Percentiles rank a stretch among this genome's conserved stretches.
Evolutionary conservation across 2,113 vertebrate species (phyloP).

Genomic region (Tamias sibiricus): DNA sequence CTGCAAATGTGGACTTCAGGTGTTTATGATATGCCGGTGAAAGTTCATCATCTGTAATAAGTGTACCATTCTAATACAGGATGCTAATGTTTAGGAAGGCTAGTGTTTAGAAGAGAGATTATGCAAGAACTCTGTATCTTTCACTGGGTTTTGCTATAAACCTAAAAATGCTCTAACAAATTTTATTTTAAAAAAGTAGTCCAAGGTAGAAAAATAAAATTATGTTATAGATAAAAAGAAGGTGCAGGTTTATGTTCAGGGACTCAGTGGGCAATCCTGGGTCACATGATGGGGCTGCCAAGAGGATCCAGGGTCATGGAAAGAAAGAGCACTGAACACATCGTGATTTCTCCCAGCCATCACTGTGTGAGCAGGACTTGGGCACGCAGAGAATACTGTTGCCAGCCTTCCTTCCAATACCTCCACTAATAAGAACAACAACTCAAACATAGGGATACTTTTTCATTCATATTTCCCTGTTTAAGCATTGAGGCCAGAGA

Average conservation of each 20-base stretch:
- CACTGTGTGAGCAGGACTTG: background rate
- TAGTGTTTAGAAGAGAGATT: background rate
- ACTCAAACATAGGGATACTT: background rate
- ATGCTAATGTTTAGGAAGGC: background rate
- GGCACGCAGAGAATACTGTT: background rate
- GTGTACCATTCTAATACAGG: background rate
- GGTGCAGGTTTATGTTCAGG: background rate
- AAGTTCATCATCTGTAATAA: background rate
- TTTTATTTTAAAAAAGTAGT: background rate
- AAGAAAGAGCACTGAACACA: background rate
- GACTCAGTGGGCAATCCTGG: background rate
- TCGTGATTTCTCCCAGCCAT: background rate
- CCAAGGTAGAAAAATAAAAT: background rate
- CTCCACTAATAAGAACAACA: background rate
- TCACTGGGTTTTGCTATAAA: background rate
- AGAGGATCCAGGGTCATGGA: background rate
- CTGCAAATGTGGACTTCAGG: background rate
- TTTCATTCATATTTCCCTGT: background rate
- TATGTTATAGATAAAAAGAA: background rate
- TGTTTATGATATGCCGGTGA: background rate
- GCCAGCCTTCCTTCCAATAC: background rate
- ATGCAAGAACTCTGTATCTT: background rate
- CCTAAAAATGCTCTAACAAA: background rate
- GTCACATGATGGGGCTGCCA: too few species aligned
- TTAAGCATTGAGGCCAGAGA: background rate